Percentiles rank a stretch among this genome's conserved stretches.
Conservation (phyloP, 1,140 invertebrate genomes). For the Mactra quadrangularis region DNA sequence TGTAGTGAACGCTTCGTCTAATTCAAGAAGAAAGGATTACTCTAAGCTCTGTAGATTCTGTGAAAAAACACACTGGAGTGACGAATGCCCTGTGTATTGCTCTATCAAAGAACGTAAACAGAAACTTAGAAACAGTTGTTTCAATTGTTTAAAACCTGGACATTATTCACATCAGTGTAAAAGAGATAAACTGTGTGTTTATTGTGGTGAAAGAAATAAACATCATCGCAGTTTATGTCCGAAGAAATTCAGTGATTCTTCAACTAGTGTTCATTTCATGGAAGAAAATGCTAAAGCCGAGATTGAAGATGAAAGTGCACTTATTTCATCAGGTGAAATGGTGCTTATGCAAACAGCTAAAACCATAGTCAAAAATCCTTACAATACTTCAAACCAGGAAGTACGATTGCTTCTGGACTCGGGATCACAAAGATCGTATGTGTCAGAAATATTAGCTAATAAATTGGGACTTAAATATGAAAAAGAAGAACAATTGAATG, state of each 20-base stretch:
- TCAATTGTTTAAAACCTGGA: not conserved
- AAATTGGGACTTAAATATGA: conserved; percentile 4
- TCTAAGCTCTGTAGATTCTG: not conserved
- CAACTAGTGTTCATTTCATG: not conserved
- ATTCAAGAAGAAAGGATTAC: not conserved
- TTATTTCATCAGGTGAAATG: conserved; percentile 5
- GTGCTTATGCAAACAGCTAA: conserved; percentile 24
- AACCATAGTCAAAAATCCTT: conserved; percentile 2
- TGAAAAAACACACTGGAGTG: conserved; percentile 4
- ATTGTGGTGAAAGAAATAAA: not conserved
- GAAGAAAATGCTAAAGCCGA: not conserved
- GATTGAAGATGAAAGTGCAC: not conserved
- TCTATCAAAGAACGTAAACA: not conserved
- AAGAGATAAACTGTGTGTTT: not conserved
- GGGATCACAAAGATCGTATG: conserved; percentile 11
- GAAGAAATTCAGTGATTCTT: not conserved
- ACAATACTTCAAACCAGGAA: not conserved
- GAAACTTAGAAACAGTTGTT: not conserved
- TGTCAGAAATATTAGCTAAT: conserved; percentile 11
- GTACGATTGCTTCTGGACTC: not conserved
- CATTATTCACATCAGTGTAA: not conserved
- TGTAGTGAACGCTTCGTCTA: not conserved
- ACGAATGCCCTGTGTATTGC: not conserved
- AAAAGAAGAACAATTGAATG: not conserved
- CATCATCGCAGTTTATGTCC: conserved; percentile 20